These are phyloP conservation scores for Aphelenchoides fujianensis DNA, from an alignment of 1,140 invertebrate genomes.

Conservation along the genomic window DNA sequence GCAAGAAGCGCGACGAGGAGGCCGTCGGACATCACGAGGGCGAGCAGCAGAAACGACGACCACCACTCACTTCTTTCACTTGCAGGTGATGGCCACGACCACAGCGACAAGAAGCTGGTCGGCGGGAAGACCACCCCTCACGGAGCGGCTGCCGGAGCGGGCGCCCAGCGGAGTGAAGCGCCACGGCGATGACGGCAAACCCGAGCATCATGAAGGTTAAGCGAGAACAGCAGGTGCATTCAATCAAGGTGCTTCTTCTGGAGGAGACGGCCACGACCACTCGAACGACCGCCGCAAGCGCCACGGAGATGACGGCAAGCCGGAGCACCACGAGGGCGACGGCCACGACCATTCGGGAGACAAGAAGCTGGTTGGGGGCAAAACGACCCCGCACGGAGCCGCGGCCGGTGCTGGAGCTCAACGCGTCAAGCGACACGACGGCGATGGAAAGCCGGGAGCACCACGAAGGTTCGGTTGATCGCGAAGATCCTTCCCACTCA, in stretches of 20 bases:
- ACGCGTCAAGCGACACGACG: no score
- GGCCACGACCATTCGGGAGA: not conserved
- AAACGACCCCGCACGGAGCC: no score
- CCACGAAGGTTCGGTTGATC: no score
- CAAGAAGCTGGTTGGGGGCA: not conserved
- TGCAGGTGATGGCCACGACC: not conserved
- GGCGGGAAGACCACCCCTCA: no score
- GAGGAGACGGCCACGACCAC: no score
- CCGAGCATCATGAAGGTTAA: slow-evolving; percentile 1
- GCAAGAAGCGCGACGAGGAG: slow-evolving; percentile 10
- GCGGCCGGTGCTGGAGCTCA: no score
- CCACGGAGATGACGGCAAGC: not conserved
- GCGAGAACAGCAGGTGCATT: not conserved
- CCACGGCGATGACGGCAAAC: not conserved
- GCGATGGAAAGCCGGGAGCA: no score
- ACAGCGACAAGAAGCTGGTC: not conserved
- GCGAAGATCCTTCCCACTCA: no score
- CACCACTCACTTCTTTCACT: no score
- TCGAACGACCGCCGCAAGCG: not conserved
- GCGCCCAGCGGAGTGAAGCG: not conserved
- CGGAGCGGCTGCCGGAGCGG: not conserved
- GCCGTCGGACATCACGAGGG: not conserved
- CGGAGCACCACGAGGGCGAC: not conserved
- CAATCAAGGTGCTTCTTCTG: no score
- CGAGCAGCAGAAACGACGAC: no score